A percentile compares a stretch with the other conserved stretches of the same genome.
These are phyloP conservation scores for Aphidius ervi DNA, from an alignment of 1,140 invertebrate species.

Conservation along the genomic window DNA sequence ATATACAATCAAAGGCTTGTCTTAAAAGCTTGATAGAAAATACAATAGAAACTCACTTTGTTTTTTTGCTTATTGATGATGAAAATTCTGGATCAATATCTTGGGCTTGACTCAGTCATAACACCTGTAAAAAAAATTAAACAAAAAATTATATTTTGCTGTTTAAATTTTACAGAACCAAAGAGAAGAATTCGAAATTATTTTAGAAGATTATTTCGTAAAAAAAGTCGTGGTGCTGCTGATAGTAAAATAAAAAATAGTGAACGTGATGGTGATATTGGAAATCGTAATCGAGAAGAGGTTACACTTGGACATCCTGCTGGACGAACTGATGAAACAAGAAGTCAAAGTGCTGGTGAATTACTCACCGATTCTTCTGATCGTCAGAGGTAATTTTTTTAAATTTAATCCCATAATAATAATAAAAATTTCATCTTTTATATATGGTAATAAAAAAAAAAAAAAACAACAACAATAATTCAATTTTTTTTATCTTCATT, in stretches of 20 bases:
- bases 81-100: too few species aligned
- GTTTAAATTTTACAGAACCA: conserved; percentile 50
- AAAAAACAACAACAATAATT: neutral
- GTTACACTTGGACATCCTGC: conserved; percentile 46
- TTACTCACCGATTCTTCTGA: conserved; percentile 55
- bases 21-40: too few species aligned
- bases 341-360: conserved; percentile 66
- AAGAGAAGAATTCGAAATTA: conserved; percentile 64
- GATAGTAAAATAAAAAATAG: conserved; percentile 40
- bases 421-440: neutral
- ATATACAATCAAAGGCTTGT: too few species aligned
- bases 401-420: conserved; percentile 1
- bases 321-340: conserved; percentile 52
- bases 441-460: too few species aligned
- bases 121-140: too few species aligned
- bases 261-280: conserved; percentile 40
- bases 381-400: conserved; percentile 35
- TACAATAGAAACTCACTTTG: too few species aligned
- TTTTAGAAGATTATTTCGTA: conserved; percentile 65
- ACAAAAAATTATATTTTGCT: too few species aligned
- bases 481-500: neutral
- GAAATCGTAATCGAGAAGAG: conserved; percentile 42
- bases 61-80: too few species aligned
- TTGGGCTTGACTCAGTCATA: too few species aligned
- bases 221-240: conserved; percentile 54